phyloP scores from a whole-genome alignment of 2,888 invertebrate species.

The Scelioninae gen. 1 region DNA sequence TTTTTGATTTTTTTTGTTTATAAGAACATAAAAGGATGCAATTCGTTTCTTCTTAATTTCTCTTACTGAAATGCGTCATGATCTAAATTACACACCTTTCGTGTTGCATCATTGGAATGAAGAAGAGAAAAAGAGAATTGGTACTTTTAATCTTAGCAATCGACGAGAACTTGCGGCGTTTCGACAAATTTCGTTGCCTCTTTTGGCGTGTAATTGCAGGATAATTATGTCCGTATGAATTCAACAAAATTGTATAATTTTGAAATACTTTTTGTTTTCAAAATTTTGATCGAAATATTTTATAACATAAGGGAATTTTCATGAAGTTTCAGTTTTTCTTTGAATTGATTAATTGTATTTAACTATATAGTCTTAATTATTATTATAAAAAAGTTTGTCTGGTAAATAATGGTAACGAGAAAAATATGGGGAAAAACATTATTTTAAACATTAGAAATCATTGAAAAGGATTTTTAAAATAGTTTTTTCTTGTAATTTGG shows the following conservation, averaged over 20 bases:
- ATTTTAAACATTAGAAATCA: too few species aligned
- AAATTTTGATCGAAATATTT: too few species aligned
- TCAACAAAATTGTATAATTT: background rate
- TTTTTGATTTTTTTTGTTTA: background rate
- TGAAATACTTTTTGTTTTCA: too few species aligned
- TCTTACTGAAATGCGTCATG: slow-evolving; percentile 37
- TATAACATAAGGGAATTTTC: too few species aligned
- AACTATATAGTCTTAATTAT: too few species aligned
- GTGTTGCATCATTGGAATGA: slow-evolving; percentile 12
- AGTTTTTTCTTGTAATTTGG: too few species aligned
- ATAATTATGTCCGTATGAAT: background rate
- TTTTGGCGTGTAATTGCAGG: background rate
- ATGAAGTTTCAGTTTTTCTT: too few species aligned
- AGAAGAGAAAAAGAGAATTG: slow-evolving; percentile 5
- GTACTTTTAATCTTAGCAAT: slow-evolving; percentile 5
- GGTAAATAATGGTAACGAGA: too few species aligned
- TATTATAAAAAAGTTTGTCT: too few species aligned
- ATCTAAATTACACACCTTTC: slow-evolving; percentile 42
- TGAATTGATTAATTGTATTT: too few species aligned
- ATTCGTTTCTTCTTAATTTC: slow-evolving; percentile 28
- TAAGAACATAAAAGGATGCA: slow-evolving; percentile 11
- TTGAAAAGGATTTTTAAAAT: too few species aligned
- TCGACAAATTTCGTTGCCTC: background rate
- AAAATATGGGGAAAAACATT: too few species aligned
- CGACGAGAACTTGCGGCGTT: background rate